A percentile compares a stretch with the other conserved stretches of the same genome.
phyloP scores from a whole-genome alignment of 2,113 vertebrate genomes.

The Uropsilus gracilis region DNA sequence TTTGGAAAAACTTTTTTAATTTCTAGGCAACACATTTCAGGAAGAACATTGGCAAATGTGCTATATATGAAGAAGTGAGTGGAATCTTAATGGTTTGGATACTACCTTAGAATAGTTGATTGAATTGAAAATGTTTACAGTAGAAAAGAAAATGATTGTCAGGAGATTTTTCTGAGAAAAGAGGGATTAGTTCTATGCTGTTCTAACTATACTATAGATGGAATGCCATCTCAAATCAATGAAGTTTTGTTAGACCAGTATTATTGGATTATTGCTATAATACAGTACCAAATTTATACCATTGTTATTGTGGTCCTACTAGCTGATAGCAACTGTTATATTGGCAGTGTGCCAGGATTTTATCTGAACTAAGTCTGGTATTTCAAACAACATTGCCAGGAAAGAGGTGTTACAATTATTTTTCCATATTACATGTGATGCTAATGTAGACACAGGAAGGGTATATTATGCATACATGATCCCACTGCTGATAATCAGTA shows the following conservation, averaged over 20 bases:
- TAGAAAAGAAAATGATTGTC: not conserved
- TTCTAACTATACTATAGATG: not conserved
- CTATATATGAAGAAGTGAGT: not conserved
- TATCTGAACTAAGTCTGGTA: not conserved
- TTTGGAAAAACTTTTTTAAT: not conserved
- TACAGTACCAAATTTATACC: not conserved
- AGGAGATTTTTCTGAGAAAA: not conserved
- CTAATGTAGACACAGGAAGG: not conserved
- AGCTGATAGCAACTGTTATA: not conserved
- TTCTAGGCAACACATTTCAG: not conserved
- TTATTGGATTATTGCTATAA: not conserved
- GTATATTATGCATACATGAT: not conserved
- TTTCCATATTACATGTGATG: not conserved
- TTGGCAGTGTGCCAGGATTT: not conserved
- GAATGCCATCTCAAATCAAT: not conserved
- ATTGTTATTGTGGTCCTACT: not conserved
- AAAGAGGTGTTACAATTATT: not conserved
- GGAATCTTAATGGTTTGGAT: not conserved
- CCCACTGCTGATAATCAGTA: not conserved
- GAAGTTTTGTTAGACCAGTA: not conserved
- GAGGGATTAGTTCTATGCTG: not conserved
- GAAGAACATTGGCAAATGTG: not conserved
- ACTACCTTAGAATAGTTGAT: not conserved
- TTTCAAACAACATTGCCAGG: not conserved
- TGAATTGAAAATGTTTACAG: not conserved